Evolutionary conservation across 1,140 invertebrate species (phyloP), one percentile per base, ranked within the genome.

Genomic region (Zaprionus ornatus): DNA sequence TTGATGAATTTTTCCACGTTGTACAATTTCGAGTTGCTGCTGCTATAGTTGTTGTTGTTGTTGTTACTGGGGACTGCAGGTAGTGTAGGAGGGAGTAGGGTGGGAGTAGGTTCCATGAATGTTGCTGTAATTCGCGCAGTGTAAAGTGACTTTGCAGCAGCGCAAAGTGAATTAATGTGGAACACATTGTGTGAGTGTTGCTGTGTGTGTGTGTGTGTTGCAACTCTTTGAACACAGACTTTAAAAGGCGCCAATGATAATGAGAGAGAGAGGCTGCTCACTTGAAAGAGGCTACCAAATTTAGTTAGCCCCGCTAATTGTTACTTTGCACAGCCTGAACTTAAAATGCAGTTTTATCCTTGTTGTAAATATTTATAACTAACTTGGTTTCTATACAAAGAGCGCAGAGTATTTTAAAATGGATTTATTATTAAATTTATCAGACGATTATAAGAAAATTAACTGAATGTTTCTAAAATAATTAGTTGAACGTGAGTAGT

Each of bases 1-100:
- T 90, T 90, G 85, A 90, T 90, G 79, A 90, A 90, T 90, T 90
- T 90, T 90, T 90, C 84, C 75, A 85, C 81, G 75, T 81, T 90
- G 81, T 76, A 77, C 77, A 84, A 74, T 87, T 84, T 69, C 19
- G 57, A 42, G 37, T n/a, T 59, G 45, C 23, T 59, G 29, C 21
- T 59, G 54, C 32, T 72, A n/a, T 21, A 50, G 35, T 54, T 29
- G 29, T 54, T 61, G 29, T 35, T 52, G 80, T 72, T 81, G 50
- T 56, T 32, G 17, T 55, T 61, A 45, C 15, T 19, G 9, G n/a
- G 48, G 29, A 54, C 48, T 35, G 6, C 23, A 50, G 17, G 7
- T 35, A 21, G 12, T 29, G 37, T 27, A 29, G n/a, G 42, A 7
- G 35, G 19, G 37, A 13, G 19, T 23, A 17, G 55, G 23, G 25